Percentiles rank a stretch among this genome's conserved stretches.
Evolutionary conservation across 2,797 vertebrate genomes (phyloP).

Genomic region (Ara ararauna): DNA sequence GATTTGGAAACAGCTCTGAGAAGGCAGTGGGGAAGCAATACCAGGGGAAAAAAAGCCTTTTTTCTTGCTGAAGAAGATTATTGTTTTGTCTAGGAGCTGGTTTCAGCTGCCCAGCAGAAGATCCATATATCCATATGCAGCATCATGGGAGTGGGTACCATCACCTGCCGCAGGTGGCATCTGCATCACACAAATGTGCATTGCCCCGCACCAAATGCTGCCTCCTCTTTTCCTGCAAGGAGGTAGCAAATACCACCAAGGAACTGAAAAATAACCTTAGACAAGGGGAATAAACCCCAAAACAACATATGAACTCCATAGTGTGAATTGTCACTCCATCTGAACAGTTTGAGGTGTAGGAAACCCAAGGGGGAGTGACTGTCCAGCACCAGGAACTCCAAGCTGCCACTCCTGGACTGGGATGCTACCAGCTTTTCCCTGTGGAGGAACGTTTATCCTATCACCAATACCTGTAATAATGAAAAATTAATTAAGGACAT

Average conservation of each 20-base stretch:
- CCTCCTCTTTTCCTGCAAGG: neutral
- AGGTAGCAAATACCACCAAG: neutral
- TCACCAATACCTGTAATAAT: neutral
- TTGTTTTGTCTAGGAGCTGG: neutral
- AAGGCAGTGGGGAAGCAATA: neutral
- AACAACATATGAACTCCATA: neutral
- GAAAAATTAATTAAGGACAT: neutral
- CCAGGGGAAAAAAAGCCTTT: fast-evolving
- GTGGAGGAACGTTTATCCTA: neutral
- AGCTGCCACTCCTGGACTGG: neutral
- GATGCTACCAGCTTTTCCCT: neutral
- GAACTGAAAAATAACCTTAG: neutral
- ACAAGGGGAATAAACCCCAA: neutral
- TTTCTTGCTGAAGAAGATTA: neutral
- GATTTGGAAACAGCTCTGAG: neutral
- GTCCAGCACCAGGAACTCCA: neutral
- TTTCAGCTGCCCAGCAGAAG: neutral
- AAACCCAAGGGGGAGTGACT: neutral
- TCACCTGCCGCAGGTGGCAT: neutral
- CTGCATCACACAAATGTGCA: fast-evolving
- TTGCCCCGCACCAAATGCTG: neutral
- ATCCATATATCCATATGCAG: neutral
- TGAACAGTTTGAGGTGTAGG: neutral
- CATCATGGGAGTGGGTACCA: neutral
- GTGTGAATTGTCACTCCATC: fast-evolving